Conservation (phyloP, 2,113 vertebrate species). For the Lathamus discolor region DNA sequence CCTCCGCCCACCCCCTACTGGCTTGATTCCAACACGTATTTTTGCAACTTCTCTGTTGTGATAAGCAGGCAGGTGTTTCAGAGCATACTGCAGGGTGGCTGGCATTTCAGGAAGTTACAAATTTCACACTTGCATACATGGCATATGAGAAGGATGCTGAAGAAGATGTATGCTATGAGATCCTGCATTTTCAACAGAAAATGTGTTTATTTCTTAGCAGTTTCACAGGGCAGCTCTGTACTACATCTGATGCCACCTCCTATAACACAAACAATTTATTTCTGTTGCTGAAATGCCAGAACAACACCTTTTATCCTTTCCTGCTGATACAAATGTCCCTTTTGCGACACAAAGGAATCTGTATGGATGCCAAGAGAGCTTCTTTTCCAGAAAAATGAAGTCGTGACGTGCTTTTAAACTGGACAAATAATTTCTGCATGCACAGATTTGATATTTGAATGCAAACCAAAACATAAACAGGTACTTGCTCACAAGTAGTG, state of each 20-base stretch:
- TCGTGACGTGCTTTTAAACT: background rate
- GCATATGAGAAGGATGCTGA: background rate
- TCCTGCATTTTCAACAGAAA: background rate
- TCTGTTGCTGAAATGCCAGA: background rate
- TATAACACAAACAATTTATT: background rate
- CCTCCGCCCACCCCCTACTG: fast-evolving
- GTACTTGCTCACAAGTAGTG: background rate
- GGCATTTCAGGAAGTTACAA: background rate
- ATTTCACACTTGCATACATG: background rate
- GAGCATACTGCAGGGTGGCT: too few relatives aligned
- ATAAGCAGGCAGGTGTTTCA: background rate
- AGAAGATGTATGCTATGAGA: background rate
- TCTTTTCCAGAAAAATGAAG: background rate
- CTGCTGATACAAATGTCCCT: background rate
- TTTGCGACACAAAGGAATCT: background rate
- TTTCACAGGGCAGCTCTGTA: background rate
- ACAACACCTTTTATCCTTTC: background rate
- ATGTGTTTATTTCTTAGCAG: background rate
- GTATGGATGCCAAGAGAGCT: background rate
- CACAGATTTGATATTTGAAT: background rate
- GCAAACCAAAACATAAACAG: background rate
- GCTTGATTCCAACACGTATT: background rate
- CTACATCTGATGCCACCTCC: background rate
- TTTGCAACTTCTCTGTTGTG: background rate
- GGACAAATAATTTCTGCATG: background rate